phyloP scores from a whole-genome alignment of 1,140 invertebrate species.

The Macrostomum lignano region DNA sequence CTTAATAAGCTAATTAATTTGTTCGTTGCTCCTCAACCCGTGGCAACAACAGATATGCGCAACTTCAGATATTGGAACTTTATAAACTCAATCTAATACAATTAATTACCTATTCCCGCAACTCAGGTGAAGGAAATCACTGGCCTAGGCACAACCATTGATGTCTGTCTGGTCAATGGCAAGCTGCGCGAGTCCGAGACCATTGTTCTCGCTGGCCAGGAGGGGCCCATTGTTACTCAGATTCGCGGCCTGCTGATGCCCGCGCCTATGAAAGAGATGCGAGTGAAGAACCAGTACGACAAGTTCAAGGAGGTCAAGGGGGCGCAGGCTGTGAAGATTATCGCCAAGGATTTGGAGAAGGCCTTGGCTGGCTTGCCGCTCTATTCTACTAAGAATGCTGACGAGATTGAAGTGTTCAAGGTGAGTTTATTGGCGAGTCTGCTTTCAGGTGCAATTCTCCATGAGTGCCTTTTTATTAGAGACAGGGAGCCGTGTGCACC shows the following conservation, averaged over 20 bases:
- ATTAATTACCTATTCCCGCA: not conserved
- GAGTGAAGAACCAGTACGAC: constrained; percentile 56
- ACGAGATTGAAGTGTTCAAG: no score
- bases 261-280: constrained; percentile 8
- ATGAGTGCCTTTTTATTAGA: no score
- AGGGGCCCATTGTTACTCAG: constrained; percentile 87
- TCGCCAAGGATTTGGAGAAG: constrained; percentile 82
- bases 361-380: constrained; percentile 50
- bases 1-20: no score
- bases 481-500: no score
- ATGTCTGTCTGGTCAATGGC: constrained; percentile 90
- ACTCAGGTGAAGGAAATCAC: constrained; percentile 63
- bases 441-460: no score
- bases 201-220: constrained; percentile 73
- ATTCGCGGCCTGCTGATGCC: constrained; percentile 53
- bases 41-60: no score
- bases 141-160: constrained; percentile 88
- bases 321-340: constrained; percentile 86
- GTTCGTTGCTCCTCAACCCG: no score
- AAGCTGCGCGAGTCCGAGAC: constrained; percentile 64
- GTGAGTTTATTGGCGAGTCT: no score
- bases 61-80: no score
- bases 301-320: constrained; percentile 77
- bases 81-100: no score
- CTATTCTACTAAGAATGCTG: constrained; percentile 53